Conservation (phyloP, 2,797 vertebrate genomes). For the Hypotaenidia okinawae region DNA sequence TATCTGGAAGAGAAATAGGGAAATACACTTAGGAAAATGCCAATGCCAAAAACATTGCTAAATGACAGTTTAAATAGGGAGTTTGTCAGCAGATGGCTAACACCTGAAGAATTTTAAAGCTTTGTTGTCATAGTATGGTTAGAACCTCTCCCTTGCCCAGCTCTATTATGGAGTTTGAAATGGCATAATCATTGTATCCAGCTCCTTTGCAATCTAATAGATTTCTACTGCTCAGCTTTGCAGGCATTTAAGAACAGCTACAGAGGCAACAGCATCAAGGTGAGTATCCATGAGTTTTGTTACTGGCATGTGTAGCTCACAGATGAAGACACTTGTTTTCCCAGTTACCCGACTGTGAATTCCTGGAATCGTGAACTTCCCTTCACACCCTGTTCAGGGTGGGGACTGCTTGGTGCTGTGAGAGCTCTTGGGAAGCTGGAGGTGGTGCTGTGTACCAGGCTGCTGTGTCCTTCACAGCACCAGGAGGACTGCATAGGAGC, state of each 20-base stretch:
- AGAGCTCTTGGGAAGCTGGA: background rate
- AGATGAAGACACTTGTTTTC: background rate
- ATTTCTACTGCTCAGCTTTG: background rate
- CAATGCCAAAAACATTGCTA: background rate
- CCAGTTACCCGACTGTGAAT: background rate
- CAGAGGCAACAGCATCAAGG: background rate
- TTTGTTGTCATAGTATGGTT: background rate
- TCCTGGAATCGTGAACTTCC: background rate
- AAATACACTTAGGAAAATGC: background rate
- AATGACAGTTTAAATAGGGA: background rate
- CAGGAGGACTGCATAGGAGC: background rate
- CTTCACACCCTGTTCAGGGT: background rate
- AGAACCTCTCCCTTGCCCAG: background rate
- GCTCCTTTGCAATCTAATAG: background rate
- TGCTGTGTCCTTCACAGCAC: background rate
- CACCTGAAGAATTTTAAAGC: background rate
- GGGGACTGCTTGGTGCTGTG: background rate
- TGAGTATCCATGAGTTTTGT: background rate
- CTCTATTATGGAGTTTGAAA: background rate
- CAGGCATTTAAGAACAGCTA: background rate
- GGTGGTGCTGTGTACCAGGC: background rate
- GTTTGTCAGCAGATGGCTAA: background rate
- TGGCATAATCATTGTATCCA: background rate
- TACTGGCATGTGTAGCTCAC: fast-evolving
- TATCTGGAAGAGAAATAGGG: background rate